Base-by-base conservation (phyloP, 2,113 vertebrate species). In the Paradoxurus hermaphroditus region DNA sequence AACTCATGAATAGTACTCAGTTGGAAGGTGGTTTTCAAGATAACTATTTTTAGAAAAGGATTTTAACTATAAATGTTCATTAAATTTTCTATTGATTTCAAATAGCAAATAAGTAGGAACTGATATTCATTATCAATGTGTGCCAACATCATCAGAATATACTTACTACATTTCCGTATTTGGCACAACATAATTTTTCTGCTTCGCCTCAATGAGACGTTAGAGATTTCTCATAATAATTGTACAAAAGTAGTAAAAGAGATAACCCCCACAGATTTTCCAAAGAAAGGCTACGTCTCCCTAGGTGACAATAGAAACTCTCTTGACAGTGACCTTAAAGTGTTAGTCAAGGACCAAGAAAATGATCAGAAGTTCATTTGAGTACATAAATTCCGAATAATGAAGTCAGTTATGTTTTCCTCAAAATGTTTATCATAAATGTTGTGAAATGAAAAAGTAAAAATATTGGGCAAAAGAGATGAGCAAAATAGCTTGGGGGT, bases 21-120 rank as follows among this genome's bases (percentile, higher is more conserved):
- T 27, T 85, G n/a, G 46, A 97, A 98, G 77, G 36, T 95, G 72
- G 18, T 91, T 96, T 97, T 94, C 5, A 86, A 89, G 90, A 95
- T 97, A 96, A 67, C 29, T 89, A 53, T 83, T 87, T 70, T 85
- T 49, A 90, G 90, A 90, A 79, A 67, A 27, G 18, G 5, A 62
- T 86, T 86, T 93, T 68, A 91, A 83, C 31, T 51, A 86, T 73
- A 87, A 78, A 65, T 59, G 39, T 68, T 75, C 82, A 77, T 75
- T 59, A 92, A 78, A 86, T 87, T 73, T 95, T 91, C 53, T 78
- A 49, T 65, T 89, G 62, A 75, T 96, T 91, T 97, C 53, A 86
- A 96, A 93, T 14, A 95, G 36, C 21, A 79, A 65, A 86, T 95
- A 88, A 72, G 41, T 62, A 67, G 19, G 23, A 91, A 95, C 7